Evolutionary conservation across 2,797 vertebrate genomes (phyloP).

Genomic region (Odontamblyopus rebecca): DNA sequence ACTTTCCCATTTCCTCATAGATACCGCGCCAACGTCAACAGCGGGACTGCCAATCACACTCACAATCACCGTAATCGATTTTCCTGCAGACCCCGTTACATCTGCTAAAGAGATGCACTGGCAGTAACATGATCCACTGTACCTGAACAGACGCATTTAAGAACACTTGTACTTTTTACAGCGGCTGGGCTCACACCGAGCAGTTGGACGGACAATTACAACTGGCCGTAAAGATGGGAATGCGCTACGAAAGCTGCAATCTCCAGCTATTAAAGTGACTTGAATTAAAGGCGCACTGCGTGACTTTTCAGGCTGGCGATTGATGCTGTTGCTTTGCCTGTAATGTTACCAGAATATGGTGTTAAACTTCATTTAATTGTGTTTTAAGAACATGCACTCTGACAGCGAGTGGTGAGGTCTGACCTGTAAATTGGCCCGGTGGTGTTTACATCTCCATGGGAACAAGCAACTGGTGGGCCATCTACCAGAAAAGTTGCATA

Average conservation of each 20-base stretch:
- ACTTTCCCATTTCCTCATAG: slow-evolving; percentile 10
- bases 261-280: too few species aligned
- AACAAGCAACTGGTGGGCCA: too few species aligned
- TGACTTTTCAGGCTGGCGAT: too few species aligned
- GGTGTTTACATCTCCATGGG: too few species aligned
- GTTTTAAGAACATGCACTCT: too few species aligned
- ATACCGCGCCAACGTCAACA: slow-evolving; percentile 37
- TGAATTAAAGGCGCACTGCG: too few species aligned
- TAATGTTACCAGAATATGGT: too few species aligned
- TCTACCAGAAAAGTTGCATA: too few species aligned
- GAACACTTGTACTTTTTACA: slow-evolving; percentile 46
- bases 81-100: slow-evolving; percentile 39
- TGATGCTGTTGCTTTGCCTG: too few species aligned
- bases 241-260: slow-evolving; percentile 19
- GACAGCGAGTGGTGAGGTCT: too few species aligned
- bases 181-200: slow-evolving; percentile 49
- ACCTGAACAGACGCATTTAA: slow-evolving; percentile 41
- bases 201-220: slow-evolving; percentile 53
- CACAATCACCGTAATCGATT: slow-evolving; percentile 32
- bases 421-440: too few species aligned
- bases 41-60: slow-evolving; percentile 26
- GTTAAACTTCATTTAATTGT: too few species aligned
- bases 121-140: slow-evolving; percentile 39
- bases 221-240: slow-evolving; percentile 32
- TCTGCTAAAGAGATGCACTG: slow-evolving; percentile 49